Evolutionary conservation across 1,140 invertebrate genomes (phyloP).

Genomic region (Aethina tumida): DNA sequence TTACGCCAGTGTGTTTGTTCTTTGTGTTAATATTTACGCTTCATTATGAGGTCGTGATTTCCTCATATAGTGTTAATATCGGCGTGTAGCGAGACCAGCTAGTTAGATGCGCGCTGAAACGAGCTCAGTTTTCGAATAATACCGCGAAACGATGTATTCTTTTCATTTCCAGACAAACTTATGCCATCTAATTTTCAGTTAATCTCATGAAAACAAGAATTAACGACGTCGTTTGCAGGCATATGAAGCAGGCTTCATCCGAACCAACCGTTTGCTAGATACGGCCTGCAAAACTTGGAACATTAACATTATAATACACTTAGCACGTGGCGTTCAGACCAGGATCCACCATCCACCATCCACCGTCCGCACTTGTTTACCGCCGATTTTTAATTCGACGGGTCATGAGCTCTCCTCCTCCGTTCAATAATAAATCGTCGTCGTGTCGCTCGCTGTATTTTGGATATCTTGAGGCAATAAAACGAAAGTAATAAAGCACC

Average conservation of each 20-base stretch:
- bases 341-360: background rate
- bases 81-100: conserved; percentile 14
- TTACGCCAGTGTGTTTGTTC: conserved; percentile 20
- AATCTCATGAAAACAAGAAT: conserved; percentile 38
- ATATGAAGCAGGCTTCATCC: conserved; percentile 30
- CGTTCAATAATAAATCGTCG: too few relatives aligned
- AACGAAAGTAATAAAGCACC: conserved; percentile 16
- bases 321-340: conserved; percentile 32
- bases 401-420: too few relatives aligned
- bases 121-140: conserved; percentile 33
- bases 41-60: conserved; percentile 25
- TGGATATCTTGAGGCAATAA: conserved; percentile 12
- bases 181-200: conserved; percentile 38
- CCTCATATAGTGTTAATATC: conserved; percentile 23
- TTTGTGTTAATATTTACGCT: conserved; percentile 31
- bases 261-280: conserved; percentile 14
- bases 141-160: conserved; percentile 32
- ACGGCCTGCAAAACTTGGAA: conserved; percentile 28
- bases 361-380: background rate
- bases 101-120: conserved; percentile 15
- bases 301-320: conserved; percentile 36
- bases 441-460: too few relatives aligned
- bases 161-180: conserved; percentile 35
- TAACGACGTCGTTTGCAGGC: conserved; percentile 36
- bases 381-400: background rate